Evolutionary conservation across 2,113 vertebrate genomes (phyloP), one percentile per base, ranked within the genome.

Genomic region (Notiomystis cincta): DNA sequence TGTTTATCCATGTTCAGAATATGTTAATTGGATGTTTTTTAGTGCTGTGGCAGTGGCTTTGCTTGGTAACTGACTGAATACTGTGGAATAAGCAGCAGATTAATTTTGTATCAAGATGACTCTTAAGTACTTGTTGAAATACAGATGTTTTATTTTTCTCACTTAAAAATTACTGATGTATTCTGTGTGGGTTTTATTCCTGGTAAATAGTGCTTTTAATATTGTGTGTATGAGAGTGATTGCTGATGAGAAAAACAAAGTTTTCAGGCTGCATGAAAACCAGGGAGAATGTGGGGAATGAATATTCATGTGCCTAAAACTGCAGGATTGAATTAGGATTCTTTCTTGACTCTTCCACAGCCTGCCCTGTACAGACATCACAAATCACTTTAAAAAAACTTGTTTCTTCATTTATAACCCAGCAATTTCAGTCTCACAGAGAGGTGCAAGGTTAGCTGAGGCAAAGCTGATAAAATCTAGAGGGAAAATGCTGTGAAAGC

Each of bases 141-240:
- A 96, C 89, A 97, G 90, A 95, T 93, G 89, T 71, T 96, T 91
- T 97, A 97, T 96, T 96, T 96, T 97, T 96, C 64, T 82, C 93
- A 95, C 56, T 93, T 94, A 89, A 95, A 97, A 93, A 70, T 86
- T 73, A 85, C n/a, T 91, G 53, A 19, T 60, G 67, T 51, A 24
- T 84, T 95, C 76, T 92, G 88, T 87, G 60, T 80, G 67, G 13
- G 4, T 23, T 54, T 87, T 90, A 65, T 48, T 56, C 24, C 60
- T 75, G 25, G 48, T 83, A 96, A 94, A 75, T 24, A 81, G 17
- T 53, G 82, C 65, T 90, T 88, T 83, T 86, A 94, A 75, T 82
- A 84, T 73, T 30, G 51, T 80, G 22, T 91, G 78, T 64, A 11
- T 86, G 88, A 64, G 82, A 54, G 51, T 72, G 88, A 92, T 87